phyloP scores from a whole-genome alignment of 2,797 vertebrate genomes.

The Sebastes nivosus region DNA sequence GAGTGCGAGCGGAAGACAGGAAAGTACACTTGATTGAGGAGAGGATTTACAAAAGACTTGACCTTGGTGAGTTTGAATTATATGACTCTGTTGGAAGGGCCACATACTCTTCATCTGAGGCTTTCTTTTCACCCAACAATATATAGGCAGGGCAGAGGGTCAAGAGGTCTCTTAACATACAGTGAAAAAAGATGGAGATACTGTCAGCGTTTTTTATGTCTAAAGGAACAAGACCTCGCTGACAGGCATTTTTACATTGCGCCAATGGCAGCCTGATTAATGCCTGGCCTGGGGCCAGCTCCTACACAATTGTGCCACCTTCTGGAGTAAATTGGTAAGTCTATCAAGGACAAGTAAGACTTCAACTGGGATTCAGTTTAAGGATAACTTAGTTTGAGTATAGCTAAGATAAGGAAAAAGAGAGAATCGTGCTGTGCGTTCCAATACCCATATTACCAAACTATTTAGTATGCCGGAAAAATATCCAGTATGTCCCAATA shows the following conservation, averaged over 20 bases:
- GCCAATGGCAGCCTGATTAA: conserved; percentile 33
- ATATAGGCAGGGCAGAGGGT: conserved; percentile 27
- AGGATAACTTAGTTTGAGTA: not conserved
- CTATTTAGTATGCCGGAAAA: too few species aligned
- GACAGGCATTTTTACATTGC: conserved; percentile 15
- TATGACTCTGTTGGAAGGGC: conserved; percentile 37
- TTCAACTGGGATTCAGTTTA: not conserved
- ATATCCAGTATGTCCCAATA: too few species aligned
- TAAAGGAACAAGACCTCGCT: conserved; percentile 43
- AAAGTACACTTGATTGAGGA: conserved; percentile 53
- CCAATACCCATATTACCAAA: too few species aligned
- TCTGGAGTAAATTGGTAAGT: conserved; percentile 67
- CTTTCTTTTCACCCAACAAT: conserved; percentile 15
- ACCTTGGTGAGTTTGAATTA: conserved; percentile 64
- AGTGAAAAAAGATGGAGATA: conserved; percentile 47
- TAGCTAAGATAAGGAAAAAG: not conserved
- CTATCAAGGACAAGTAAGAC: conserved; percentile 11
- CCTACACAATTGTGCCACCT: conserved; percentile 84
- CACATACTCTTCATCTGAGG: conserved; percentile 31
- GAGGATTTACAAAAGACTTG: conserved; percentile 59
- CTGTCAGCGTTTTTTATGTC: conserved; percentile 30
- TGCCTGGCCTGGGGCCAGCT: conserved; percentile 49
- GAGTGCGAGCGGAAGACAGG: conserved; percentile 6
- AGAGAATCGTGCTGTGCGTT: not conserved
- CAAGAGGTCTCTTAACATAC: conserved; percentile 55